phyloP scores from a whole-genome alignment of 2,888 invertebrate genomes.

The Tuta absoluta region DNA sequence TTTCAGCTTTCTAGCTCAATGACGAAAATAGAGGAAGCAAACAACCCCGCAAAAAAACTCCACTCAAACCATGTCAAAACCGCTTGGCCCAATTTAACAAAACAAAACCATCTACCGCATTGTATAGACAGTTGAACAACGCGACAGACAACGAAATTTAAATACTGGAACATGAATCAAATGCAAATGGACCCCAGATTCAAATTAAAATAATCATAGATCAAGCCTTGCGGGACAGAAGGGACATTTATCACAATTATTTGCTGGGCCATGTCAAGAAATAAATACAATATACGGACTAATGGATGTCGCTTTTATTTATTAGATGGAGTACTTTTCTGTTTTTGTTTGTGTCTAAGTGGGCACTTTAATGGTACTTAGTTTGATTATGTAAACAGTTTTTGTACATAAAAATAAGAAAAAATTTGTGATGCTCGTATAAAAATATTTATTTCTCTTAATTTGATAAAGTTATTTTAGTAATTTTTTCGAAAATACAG shows the following conservation, averaged over 20 bases:
- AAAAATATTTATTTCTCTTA: too few relatives aligned
- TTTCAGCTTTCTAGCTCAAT: too few relatives aligned
- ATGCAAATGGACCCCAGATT: slow-evolving; percentile 50
- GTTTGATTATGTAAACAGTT: too few relatives aligned
- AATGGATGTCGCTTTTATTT: not conserved
- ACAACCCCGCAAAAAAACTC: too few relatives aligned
- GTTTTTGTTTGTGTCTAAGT: not conserved
- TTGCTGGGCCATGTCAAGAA: slow-evolving; percentile 9
- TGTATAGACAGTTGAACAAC: slow-evolving; percentile 23
- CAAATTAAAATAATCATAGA: slow-evolving; percentile 46
- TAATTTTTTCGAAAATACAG: too few relatives aligned
- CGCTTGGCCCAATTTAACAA: slow-evolving; percentile 2
- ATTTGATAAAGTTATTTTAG: not conserved
- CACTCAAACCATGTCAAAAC: too few relatives aligned
- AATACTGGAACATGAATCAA: slow-evolving; percentile 42
- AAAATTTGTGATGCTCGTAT: too few relatives aligned
- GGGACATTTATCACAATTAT: slow-evolving; percentile 13
- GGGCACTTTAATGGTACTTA: too few relatives aligned
- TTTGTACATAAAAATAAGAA: too few relatives aligned
- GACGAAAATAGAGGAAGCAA: too few relatives aligned
- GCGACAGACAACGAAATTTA: slow-evolving; percentile 32
- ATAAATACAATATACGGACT: not conserved
- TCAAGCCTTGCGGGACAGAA: slow-evolving; percentile 10
- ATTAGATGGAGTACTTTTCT: not conserved
- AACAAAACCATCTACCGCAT: not conserved